phyloP scores from a whole-genome alignment of 2,113 vertebrate genomes.

The Paratilapia polleni region DNA sequence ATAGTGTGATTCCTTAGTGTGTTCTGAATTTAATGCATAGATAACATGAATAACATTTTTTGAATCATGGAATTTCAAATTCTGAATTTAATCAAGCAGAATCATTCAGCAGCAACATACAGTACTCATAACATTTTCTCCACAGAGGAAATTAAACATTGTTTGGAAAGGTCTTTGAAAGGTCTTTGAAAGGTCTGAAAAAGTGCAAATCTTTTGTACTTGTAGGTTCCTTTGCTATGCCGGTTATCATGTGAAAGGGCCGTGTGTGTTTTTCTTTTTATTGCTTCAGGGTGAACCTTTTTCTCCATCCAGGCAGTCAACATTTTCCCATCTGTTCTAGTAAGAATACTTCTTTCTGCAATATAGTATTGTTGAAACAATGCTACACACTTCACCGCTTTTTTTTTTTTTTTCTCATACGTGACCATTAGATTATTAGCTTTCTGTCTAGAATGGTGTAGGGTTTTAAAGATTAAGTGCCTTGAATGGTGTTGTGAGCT shows the following conservation, averaged over 20 bases:
- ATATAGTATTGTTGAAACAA: background rate
- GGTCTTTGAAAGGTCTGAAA: background rate
- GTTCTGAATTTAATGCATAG: background rate
- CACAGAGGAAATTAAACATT: rapidly evolving
- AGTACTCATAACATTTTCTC: background rate
- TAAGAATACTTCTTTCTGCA: background rate
- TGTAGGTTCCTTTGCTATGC: no score
- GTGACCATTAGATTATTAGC: background rate
- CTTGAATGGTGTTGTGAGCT: background rate
- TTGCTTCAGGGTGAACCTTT: background rate
- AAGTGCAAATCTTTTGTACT: background rate
- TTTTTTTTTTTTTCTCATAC: background rate
- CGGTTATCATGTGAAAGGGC: background rate
- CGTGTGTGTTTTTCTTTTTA: background rate
- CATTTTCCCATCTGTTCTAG: background rate
- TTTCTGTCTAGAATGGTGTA: background rate
- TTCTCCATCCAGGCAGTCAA: background rate
- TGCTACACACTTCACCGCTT: background rate
- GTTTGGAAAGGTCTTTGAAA: background rate
- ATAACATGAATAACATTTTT: no score
- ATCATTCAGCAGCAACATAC: rapidly evolving
- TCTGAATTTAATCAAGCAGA: background rate
- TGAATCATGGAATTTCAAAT: background rate
- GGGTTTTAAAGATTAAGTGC: background rate
- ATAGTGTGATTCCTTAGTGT: background rate